Conservation (phyloP, 1,140 invertebrate genomes). For the Platorchestia sp. region DNA sequence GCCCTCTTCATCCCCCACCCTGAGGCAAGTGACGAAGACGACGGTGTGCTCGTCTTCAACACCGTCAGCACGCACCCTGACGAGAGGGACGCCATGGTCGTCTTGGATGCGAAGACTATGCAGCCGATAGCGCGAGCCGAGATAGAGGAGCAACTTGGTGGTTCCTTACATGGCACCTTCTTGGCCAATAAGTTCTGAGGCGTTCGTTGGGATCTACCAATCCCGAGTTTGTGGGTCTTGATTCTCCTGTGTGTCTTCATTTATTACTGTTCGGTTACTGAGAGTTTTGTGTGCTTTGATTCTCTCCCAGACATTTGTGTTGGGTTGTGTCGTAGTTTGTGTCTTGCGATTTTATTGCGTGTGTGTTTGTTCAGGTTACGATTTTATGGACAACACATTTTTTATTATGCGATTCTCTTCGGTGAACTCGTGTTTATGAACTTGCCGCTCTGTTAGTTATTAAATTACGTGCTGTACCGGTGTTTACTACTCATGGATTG, state of each 20-base stretch:
- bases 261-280: neutral
- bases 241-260: neutral
- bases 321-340: neutral
- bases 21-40: constrained; percentile 69
- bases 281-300: neutral
- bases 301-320: neutral
- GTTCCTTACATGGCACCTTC: constrained; percentile 69
- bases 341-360: neutral
- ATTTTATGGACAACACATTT: neutral
- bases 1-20: constrained; percentile 70
- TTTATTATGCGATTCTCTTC: neutral
- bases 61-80: constrained; percentile 66
- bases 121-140: constrained; percentile 68
- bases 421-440: neutral
- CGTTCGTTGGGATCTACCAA: neutral
- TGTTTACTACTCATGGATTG: no score
- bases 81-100: constrained; percentile 67
- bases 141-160: constrained; percentile 68
- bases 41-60: constrained; percentile 70
- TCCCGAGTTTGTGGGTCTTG: neutral
- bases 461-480: no score
- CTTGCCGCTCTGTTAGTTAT: neutral
- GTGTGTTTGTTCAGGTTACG: neutral
- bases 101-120: constrained; percentile 69
- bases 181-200: constrained; percentile 27